phyloP scores from a whole-genome alignment of 2,113 vertebrate species.

The Phalacrocorax carbo region DNA sequence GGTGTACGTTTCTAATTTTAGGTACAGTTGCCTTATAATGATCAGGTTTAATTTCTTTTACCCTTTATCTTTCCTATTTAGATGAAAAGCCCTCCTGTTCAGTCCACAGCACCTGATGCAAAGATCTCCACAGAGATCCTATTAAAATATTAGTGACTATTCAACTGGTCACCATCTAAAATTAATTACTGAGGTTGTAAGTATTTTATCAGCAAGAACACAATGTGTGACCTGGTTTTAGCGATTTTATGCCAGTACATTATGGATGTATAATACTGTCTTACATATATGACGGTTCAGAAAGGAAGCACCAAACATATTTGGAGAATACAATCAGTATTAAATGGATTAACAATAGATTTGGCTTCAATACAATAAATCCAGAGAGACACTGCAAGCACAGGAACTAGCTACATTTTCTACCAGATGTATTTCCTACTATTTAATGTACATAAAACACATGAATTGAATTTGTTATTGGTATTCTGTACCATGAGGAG shows the following conservation, averaged over 20 bases:
- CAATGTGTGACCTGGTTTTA: not conserved
- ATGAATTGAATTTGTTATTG: constrained; percentile 22
- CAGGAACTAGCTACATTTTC: constrained; percentile 37
- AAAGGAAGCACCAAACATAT: constrained; percentile 36
- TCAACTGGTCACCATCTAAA: not conserved
- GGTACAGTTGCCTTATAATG: not conserved
- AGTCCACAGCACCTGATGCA: not conserved
- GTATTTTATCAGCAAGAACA: not conserved
- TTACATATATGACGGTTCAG: not conserved
- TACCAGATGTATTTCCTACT: constrained; percentile 41
- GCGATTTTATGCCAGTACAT: not conserved
- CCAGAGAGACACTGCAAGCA: constrained; percentile 1
- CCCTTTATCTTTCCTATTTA: not conserved
- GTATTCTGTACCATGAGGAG: not conserved
- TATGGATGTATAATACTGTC: not conserved
- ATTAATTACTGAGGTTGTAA: not conserved
- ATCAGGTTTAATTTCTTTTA: not conserved
- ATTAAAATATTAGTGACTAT: not conserved
- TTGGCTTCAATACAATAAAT: constrained; percentile 38
- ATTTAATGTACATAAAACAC: constrained; percentile 40
- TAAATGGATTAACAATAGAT: constrained; percentile 47
- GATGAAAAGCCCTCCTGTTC: not conserved
- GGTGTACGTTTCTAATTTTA: not conserved
- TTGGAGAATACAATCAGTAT: constrained; percentile 30
- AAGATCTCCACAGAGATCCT: not conserved